Conservation (phyloP, 2,113 vertebrate species). For the Theristicus caerulescens region DNA sequence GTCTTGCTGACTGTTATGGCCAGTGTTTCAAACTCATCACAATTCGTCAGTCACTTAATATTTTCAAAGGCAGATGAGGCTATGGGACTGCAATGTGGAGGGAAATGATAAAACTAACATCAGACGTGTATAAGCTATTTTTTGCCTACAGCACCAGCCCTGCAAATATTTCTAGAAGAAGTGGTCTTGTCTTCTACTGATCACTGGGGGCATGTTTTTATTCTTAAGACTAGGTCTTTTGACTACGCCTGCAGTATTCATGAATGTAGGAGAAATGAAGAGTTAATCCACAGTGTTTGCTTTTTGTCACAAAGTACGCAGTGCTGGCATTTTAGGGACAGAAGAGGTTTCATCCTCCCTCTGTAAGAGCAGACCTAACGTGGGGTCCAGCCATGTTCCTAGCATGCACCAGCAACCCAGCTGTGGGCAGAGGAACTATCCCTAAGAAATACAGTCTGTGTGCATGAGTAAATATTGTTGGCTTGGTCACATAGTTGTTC, state of each 20-base stretch:
- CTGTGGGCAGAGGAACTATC: background rate
- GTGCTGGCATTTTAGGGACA: background rate
- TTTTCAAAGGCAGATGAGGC: constrained; percentile 40
- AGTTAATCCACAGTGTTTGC: background rate
- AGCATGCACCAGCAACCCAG: background rate
- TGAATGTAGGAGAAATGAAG: background rate
- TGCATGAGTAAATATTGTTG: background rate
- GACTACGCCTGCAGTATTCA: background rate
- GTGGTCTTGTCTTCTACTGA: background rate
- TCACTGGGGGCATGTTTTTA: background rate
- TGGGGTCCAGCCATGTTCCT: background rate
- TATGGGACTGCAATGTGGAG: background rate
- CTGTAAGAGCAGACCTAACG: background rate
- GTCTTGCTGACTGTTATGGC: background rate
- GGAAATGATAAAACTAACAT: background rate
- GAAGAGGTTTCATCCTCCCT: background rate
- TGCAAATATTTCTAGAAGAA: background rate
- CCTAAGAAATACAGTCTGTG: background rate
- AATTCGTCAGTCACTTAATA: constrained; percentile 16
- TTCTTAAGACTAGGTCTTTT: background rate
- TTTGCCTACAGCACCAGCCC: background rate
- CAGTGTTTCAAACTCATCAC: background rate
- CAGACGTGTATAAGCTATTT: background rate
- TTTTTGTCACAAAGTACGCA: background rate
- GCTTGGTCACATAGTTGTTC: background rate